Conservation (phyloP, 2,888 invertebrate species). For the Tipula lateralis region DNA sequence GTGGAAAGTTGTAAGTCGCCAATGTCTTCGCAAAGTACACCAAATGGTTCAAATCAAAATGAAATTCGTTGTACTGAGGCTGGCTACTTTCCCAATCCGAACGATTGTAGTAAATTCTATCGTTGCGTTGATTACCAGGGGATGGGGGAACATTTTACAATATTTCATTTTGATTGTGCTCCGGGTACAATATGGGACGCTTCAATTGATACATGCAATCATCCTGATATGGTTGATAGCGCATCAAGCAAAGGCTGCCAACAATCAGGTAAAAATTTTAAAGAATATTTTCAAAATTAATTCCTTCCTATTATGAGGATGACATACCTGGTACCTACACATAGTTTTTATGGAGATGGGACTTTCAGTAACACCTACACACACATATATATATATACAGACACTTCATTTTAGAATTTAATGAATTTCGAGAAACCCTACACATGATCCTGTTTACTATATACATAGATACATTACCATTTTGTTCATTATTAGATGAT, state of each 20-base stretch:
- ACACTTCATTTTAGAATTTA: not conserved
- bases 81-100: slow-evolving; percentile 48
- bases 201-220: slow-evolving; percentile 61
- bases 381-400: not conserved
- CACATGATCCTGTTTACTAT: not conserved
- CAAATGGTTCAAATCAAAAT: not conserved
- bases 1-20: slow-evolving; percentile 41
- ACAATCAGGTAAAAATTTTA: not conserved
- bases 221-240: slow-evolving; percentile 57
- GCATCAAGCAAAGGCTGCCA: slow-evolving; percentile 51
- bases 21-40: not conserved
- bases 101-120: slow-evolving; percentile 56
- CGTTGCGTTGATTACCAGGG: slow-evolving; percentile 54
- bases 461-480: not conserved
- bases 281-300: not conserved
- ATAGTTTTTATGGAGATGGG: not conserved
- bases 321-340: not conserved
- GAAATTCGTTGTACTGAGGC: slow-evolving; percentile 45
- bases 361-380: not conserved
- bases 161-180: slow-evolving; percentile 63
- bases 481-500: slow-evolving; percentile 13
- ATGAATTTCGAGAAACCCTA: not conserved
- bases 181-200: slow-evolving; percentile 70
- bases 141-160: slow-evolving; percentile 54
- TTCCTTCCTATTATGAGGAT: not conserved